Base-by-base conservation (phyloP, 1,140 invertebrate species). In the Brachionus koreanus region DNA sequence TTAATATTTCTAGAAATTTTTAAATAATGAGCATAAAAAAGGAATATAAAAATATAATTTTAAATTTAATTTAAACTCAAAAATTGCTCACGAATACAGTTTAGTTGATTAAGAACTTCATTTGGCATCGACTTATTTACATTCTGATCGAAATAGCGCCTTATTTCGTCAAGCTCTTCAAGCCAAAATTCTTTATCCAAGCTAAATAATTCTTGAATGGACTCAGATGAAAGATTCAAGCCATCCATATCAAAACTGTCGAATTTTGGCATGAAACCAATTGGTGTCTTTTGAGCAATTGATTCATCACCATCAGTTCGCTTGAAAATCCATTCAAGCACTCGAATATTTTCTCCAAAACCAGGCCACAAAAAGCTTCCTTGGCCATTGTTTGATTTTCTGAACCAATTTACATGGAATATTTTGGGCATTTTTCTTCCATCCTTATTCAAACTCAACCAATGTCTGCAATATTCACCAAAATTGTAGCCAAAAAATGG, bases 401-500 rank as follows among this genome's bases (percentile, higher is more conserved):
- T 37, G 91, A 98, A 99, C 97, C 97, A 99, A 87, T 99, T 98
- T 29, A 98, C 96, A 86, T 98, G 95, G 91, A 96, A 98, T 83
- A 98, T 93, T 87, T 94, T 94, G 4, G 97, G 97, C 75, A 98
- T 88, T 46, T 92, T 90, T 3, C 90, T 82, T 9, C 83, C 85
- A 1, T 88, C 89, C 5, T 89, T 87, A 1, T 91, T 90, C 92
- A 98, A 94, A 84, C 91, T 93, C 52, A 98, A 89, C 97, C 97
- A 99, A 86, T 99, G 97, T 13, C 92, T 87, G 5, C 99, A 90
- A 87, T 99, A 99, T 84, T 98, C 90, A 5, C 97, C 96, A 87
- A 98, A 98, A 89, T 99, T 99, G 91, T 99, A 99, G 2, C 97
- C 97, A 87, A 99, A 98, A 91, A 99, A 99, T 37, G 97, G 97